Evolutionary conservation across 2,113 vertebrate genomes (phyloP).

Genomic region (Barbus barbus): DNA sequence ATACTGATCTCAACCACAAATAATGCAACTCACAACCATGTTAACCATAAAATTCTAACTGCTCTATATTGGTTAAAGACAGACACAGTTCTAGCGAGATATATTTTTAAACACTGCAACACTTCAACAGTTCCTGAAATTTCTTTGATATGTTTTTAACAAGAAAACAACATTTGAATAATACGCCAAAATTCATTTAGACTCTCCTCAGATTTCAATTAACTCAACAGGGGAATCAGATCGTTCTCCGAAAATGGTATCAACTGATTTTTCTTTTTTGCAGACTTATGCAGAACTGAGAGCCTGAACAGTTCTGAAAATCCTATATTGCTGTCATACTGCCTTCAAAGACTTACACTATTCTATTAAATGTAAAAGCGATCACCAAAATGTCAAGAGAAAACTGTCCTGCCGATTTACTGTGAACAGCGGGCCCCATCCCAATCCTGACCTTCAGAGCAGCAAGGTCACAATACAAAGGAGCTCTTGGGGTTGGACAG

Average conservation of each 20-base stretch:
- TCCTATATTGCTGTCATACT: slow-evolving; percentile 2
- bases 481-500: slow-evolving; percentile 67
- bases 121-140: not conserved
- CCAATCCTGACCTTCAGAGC: slow-evolving; percentile 70
- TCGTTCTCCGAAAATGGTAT: slow-evolving; percentile 11
- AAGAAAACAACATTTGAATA: not conserved
- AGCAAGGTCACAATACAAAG: slow-evolving; percentile 73
- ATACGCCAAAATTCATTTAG: not conserved
- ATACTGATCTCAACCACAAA: too few relatives aligned
- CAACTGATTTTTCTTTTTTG: slow-evolving; percentile 9
- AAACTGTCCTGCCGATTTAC: not conserved
- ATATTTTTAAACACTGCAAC: not conserved
- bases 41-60: not conserved
- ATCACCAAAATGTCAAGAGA: slow-evolving; percentile 22
- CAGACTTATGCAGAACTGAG: slow-evolving; percentile 23
- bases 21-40: too few relatives aligned
- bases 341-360: slow-evolving; percentile 23
- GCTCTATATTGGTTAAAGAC: not conserved
- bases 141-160: not conserved
- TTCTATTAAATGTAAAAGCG: slow-evolving; percentile 13
- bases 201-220: slow-evolving; percentile 6
- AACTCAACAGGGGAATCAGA: not conserved
- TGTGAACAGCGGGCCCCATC: slow-evolving; percentile 35
- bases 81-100: not conserved
- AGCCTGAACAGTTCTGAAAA: slow-evolving; percentile 16